Conservation (phyloP, 2,113 vertebrate species). For the Pachycephala philippinensis region DNA sequence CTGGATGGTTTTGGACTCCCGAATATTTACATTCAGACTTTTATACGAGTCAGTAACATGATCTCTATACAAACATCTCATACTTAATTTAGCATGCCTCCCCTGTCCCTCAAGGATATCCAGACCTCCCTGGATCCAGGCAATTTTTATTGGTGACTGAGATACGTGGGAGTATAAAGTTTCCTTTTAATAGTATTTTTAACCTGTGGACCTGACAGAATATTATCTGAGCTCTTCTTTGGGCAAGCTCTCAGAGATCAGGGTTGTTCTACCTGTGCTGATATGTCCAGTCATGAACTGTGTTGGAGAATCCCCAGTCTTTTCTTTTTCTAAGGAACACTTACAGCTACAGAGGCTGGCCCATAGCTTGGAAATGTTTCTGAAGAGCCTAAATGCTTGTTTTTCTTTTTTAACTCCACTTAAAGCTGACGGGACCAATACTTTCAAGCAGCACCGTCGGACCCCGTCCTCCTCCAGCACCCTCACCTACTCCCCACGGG, state of each 20-base stretch:
- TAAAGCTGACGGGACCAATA: slow-evolving; percentile 82
- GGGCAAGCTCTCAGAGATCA: neutral
- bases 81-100: neutral
- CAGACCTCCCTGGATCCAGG: neutral
- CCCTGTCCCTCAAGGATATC: neutral
- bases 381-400: neutral
- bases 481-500: slow-evolving; percentile 88
- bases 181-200: neutral
- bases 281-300: accelerated
- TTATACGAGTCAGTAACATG: neutral
- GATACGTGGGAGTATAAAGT: neutral
- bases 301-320: neutral
- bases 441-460: slow-evolving; percentile 91
- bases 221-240: neutral
- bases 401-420: neutral
- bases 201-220: neutral
- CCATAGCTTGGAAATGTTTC: neutral
- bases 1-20: neutral
- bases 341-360: neutral
- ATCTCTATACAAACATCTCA: neutral
- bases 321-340: neutral
- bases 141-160: neutral
- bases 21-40: neutral
- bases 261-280: neutral
- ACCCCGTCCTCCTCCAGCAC: slow-evolving; percentile 94